Base-by-base conservation (phyloP, 1,140 invertebrate genomes). In the Fopius arisanus region DNA sequence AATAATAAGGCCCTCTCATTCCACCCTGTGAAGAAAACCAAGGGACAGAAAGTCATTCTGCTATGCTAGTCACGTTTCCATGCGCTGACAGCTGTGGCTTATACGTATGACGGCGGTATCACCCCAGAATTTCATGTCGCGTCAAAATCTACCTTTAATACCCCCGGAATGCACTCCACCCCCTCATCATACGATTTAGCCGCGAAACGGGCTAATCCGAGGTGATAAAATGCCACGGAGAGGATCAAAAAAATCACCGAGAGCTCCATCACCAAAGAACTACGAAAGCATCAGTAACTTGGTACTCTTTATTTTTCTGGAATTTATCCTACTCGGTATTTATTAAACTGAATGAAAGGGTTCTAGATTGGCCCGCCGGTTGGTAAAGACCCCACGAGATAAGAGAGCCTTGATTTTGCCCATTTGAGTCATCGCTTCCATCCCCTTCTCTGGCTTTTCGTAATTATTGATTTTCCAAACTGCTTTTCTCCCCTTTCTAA, bases 41-140 rank as follows among this genome's bases (percentile, higher is more conserved):
- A 72, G 66, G 65, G 54, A 66, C 77, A 78, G 77, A 80, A 81
- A 81, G 71, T 12, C 43, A 12, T n/a, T n/a, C 54, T 28, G 54
- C 54, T 77, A 88, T 86, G 84, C 85, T 87, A 87, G 86, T 88
- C 87, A 88, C 87, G 87, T 87, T 85, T 86, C 80, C 76, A 87
- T 76, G 76, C 81, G 85, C 85, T 88, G 86, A 88, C 86, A 88
- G 86, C 85, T 88, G 87, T 75, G 85, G 86, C 86, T 88, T 88
- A 88, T 87, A 88, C 84, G 83, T 87, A 87, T 87, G 84, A 88
- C 82, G 83, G 84, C 85, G 83, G 86, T 86, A 87, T 87, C 86
- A 87, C 81, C 80, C 79, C 80, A 79, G 75, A 82, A 79, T 82
- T 84, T 54, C 83, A 82, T 82, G 81, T 80, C 83, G 81, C 87